A percentile compares a stretch with the other conserved stretches of the same genome.
These are phyloP conservation scores for Gisinianus flammeolus DNA, from an alignment of 2,888 invertebrate genomes.

Conservation along the genomic window DNA sequence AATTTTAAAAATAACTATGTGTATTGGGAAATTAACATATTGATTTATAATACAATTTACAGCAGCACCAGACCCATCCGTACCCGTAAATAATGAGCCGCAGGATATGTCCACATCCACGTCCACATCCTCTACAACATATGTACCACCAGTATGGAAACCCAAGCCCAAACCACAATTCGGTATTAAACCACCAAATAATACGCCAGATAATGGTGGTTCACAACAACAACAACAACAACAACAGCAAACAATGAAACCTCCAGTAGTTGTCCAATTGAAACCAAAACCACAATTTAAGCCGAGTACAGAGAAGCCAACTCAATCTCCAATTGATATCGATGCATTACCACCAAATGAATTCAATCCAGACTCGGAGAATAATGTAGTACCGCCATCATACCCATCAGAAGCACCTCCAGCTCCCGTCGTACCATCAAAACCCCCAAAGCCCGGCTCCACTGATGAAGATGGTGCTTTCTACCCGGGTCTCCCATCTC, in stretches of 20 bases:
- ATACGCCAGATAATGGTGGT: neutral
- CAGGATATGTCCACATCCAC: neutral
- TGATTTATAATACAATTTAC: too few relatives aligned
- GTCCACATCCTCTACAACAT: neutral
- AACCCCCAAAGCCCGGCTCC: neutral
- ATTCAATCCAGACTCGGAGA: neutral
- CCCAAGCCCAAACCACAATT: neutral
- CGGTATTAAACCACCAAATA: neutral
- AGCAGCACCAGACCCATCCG: neutral
- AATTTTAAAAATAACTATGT: too few relatives aligned
- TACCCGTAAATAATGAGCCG: neutral
- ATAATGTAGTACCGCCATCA: too few relatives aligned
- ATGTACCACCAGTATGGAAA: neutral
- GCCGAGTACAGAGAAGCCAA: neutral
- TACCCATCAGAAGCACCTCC: neutral
- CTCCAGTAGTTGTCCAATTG: neutral
- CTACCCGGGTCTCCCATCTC: neutral
- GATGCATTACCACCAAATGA: neutral
- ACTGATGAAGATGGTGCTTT: neutral
- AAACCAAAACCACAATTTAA: slow-evolving; percentile 15
- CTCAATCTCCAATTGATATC: neutral
- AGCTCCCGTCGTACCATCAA: neutral
- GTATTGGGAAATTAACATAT: too few relatives aligned
- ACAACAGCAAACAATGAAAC: neutral
- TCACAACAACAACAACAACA: neutral